Percentiles rank a stretch among this genome's conserved stretches.
phyloP scores from a whole-genome alignment of 1,140 invertebrate species.

The Andricus grossulariae region DNA sequence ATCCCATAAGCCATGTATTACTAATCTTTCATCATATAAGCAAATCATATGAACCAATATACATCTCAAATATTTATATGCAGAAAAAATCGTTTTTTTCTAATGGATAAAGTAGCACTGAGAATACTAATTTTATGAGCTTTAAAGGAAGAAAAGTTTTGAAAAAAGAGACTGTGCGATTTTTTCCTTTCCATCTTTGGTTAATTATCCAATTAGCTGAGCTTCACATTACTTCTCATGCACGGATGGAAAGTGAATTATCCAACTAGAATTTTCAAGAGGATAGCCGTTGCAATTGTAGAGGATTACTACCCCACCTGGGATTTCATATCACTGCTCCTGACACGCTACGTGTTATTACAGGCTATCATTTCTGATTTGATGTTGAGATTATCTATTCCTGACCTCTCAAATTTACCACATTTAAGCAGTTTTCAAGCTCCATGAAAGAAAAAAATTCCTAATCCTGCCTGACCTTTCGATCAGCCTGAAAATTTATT shows the following conservation, averaged over 20 bases:
- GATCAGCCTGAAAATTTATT: too few relatives aligned
- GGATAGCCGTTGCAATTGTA: background rate
- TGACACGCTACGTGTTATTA: background rate
- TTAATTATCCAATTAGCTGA: slow-evolving; percentile 15
- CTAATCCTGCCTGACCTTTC: too few relatives aligned
- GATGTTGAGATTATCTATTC: background rate
- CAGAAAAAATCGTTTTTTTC: too few relatives aligned
- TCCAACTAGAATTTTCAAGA: background rate
- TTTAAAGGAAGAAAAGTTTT: background rate
- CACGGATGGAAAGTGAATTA: slow-evolving; percentile 2
- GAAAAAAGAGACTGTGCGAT: background rate
- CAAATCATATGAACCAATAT: too few relatives aligned
- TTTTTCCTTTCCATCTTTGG: background rate
- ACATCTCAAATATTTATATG: too few relatives aligned
- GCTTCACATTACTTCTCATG: background rate
- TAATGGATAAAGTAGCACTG: too few relatives aligned
- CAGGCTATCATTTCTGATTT: slow-evolving; percentile 8
- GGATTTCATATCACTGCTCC: background rate
- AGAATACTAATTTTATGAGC: too few relatives aligned
- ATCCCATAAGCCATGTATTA: too few relatives aligned
- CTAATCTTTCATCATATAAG: too few relatives aligned
- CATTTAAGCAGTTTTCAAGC: too few relatives aligned
- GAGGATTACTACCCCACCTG: too few relatives aligned
- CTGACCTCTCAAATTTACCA: background rate
- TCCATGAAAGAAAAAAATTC: too few relatives aligned